These are phyloP conservation scores for Prionace glauca DNA, from an alignment of 2,797 vertebrate species.

Conservation along the genomic window DNA sequence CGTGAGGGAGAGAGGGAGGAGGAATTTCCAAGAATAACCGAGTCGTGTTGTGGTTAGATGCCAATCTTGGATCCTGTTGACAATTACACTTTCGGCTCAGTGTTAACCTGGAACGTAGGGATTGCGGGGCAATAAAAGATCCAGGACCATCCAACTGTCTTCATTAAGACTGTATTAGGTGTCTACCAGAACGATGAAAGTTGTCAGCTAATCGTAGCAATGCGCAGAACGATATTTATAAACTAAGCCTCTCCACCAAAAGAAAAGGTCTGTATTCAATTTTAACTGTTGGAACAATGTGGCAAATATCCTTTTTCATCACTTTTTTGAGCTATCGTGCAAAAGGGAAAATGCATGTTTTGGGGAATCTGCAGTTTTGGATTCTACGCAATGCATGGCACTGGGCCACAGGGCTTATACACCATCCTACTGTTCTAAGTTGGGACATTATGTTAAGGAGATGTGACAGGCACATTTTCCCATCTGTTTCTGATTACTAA, in stretches of 20 bases:
- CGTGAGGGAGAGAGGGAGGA: not conserved
- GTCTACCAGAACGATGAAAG: not conserved
- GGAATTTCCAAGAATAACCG: not conserved
- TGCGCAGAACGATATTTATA: not conserved
- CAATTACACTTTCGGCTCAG: too few species aligned
- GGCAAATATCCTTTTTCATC: not conserved
- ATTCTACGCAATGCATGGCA: not conserved
- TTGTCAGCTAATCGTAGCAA: not conserved
- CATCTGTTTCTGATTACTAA: not conserved
- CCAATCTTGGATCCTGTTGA: not conserved
- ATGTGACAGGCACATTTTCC: not conserved
- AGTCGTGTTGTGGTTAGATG: not conserved
- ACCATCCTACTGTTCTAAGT: slow-evolving; percentile 1
- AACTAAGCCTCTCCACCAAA: too few species aligned
- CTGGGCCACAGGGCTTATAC: not conserved
- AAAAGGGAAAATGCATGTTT: not conserved
- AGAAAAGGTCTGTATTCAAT: not conserved
- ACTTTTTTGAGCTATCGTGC: not conserved
- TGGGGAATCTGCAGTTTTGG: not conserved
- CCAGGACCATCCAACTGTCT: not conserved
- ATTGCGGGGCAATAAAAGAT: not conserved
- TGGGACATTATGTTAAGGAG: not conserved
- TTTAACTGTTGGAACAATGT: not conserved
- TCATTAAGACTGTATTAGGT: not conserved
- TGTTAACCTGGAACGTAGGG: not conserved